Evolutionary conservation across 1,140 invertebrate genomes (phyloP).

Genomic region (Globodera rostochiensis): DNA sequence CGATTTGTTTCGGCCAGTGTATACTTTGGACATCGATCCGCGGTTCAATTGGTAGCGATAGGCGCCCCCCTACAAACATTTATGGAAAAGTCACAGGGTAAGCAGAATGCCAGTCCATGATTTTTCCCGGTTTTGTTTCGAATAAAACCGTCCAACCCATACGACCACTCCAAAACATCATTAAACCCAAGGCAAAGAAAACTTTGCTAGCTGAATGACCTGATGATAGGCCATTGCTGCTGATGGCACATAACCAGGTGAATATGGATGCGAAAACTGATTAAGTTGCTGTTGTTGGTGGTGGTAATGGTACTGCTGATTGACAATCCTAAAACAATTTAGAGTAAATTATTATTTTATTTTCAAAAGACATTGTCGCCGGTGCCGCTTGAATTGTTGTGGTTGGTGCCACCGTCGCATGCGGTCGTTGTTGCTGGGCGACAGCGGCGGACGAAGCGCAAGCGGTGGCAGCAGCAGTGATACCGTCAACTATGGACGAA

Average conservation of each 20-base stretch:
- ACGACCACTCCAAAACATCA: too few species aligned
- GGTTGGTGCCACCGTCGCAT: slow-evolving; percentile 1
- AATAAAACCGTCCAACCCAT: too few species aligned
- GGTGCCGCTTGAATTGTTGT: slow-evolving; percentile 10
- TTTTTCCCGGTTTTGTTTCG: too few species aligned
- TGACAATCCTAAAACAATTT: not conserved
- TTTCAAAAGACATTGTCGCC: not conserved
- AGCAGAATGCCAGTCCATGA: not conserved
- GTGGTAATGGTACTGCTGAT: slow-evolving; percentile 1
- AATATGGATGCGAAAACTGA: not conserved
- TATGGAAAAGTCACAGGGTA: not conserved
- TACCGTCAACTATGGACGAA: not conserved
- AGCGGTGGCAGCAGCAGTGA: not conserved
- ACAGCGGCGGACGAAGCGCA: not conserved
- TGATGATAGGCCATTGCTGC: not conserved
- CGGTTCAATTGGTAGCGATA: slow-evolving; percentile 11
- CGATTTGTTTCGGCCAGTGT: not conserved
- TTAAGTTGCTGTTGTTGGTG: not conserved
- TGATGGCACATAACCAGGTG: not conserved
- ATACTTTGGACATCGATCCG: not conserved
- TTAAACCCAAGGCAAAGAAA: not conserved
- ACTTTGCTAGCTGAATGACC: not conserved
- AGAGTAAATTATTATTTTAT: not conserved
- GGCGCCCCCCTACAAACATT: not conserved
- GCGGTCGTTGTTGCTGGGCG: not conserved